Percentiles rank a stretch among this genome's conserved stretches.
These are phyloP conservation scores for Urechis unicinctus DNA, from an alignment of 2,888 invertebrate species.

Conservation along the genomic window DNA sequence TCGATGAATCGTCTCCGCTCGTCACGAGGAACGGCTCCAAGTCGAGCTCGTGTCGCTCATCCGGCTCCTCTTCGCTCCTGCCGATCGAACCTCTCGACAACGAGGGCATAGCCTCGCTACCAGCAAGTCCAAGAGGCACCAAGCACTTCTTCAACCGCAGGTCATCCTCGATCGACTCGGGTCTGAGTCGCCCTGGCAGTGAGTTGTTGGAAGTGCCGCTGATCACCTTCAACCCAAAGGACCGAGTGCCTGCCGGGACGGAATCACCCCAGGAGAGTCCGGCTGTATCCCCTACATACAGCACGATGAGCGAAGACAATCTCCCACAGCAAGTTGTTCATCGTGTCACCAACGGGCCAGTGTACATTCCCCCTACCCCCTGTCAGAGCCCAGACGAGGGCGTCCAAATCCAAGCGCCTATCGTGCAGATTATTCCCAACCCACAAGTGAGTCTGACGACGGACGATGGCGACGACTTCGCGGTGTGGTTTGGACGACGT, in stretches of 20 bases:
- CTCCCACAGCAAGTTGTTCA: conserved; percentile 7
- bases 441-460: conserved; percentile 9
- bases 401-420: neutral
- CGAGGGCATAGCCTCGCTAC: conserved; percentile 5
- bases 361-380: conserved; percentile 1
- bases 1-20: too few species aligned
- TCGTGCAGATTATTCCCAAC: neutral
- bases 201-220: conserved; percentile 10
- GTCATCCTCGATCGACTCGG: conserved; percentile 7
- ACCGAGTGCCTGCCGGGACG: neutral
- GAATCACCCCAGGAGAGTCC: neutral
- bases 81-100: neutral
- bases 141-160: neutral
- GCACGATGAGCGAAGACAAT: neutral
- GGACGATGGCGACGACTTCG: conserved; percentile 12
- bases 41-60: too few species aligned
- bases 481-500: conserved; percentile 10
- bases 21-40: too few species aligned
- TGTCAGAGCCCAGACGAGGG: conserved; percentile 1
- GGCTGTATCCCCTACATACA: neutral
- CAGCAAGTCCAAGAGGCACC: conserved; percentile 2
- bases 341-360: neutral
- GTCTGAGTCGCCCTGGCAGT: conserved; percentile 8
- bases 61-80: neutral
- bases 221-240: neutral